Base-by-base conservation (phyloP, 1,140 invertebrate species). In the Brachionus plicatilis region DNA sequence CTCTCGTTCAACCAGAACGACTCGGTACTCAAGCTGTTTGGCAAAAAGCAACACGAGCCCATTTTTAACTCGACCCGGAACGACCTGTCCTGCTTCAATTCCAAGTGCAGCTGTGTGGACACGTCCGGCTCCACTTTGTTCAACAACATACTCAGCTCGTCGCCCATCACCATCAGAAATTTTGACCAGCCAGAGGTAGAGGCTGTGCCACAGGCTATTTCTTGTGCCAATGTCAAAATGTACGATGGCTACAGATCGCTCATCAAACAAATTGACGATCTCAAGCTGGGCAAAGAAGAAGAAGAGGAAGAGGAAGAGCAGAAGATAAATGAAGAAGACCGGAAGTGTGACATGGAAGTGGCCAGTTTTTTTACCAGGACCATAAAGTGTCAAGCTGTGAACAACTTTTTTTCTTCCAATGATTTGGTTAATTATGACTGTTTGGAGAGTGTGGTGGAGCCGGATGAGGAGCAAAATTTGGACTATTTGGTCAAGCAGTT, bases 331-430 rank as follows among this genome's bases (percentile, higher is more conserved):
- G 53, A 82, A 37, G 79, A 82, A 33, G 79, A 82, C n/a, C 6
- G 60, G 3, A 60, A 45, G 20, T 82, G 79, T 29, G 79, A 82
- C 33, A 20, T 82, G 20, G 79, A 82, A 68, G 79, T 82, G 53
- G 79, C 79, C 29, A 82, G 79, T 24, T 82, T 82, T 68, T 82
- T 82, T 65, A 27, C 50, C 37, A 82, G 60, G n/a, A 80, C 45
- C 20, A 82, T 24, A 5, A 60, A 82, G 24, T 65, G 20, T 53
- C 72, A 76, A 76, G 20, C 43, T 27, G 41, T 47, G 24, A 50
- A 76, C 27, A 27, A 47, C 50, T 76, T 50, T 50, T 76, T 76
- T 50, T 50, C 41, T 4, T 8, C 68, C n/a, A 72, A 72, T 72
- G 68, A 72, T 17, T 43, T 72, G 3, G 41, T 72, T 9, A 76